A percentile compares a stretch with the other conserved stretches of the same genome.
Conservation (phyloP, 2,888 invertebrate species). For the Stramonita haemastoma region DNA sequence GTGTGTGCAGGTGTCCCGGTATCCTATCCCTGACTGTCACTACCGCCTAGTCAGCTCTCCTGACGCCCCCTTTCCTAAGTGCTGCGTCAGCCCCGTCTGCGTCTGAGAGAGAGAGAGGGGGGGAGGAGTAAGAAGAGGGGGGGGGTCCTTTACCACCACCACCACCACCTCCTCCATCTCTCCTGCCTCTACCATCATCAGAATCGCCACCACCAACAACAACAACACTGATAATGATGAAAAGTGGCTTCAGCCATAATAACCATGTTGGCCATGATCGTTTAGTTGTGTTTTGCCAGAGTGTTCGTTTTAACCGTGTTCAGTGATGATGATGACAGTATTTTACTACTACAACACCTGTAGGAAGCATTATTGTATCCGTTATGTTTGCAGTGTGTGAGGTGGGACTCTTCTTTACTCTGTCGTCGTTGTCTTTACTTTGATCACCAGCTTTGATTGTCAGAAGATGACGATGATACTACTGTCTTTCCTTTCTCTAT, state of each 20-base stretch:
- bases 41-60: conserved; percentile 38
- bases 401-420: not conserved
- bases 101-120: not conserved
- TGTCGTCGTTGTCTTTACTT: no score
- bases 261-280: not conserved
- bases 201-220: not conserved
- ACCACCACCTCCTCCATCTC: not conserved
- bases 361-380: not conserved
- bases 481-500: no score
- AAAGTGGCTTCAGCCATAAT: not conserved
- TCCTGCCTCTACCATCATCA: not conserved
- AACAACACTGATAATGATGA: not conserved
- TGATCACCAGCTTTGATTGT: no score
- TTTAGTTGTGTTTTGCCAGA: not conserved
- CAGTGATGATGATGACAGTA: not conserved
- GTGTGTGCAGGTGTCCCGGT: conserved; percentile 31
- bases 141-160: not conserved
- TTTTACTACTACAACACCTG: not conserved
- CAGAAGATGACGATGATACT: no score
- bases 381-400: not conserved
- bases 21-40: conserved; percentile 32
- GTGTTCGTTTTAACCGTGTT: not conserved
- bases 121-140: not conserved
- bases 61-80: conserved; percentile 36
- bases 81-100: conserved; percentile 36